Evolutionary conservation across 1,140 invertebrate species (phyloP).

Genomic region (Acromyrmex charruanus): DNA sequence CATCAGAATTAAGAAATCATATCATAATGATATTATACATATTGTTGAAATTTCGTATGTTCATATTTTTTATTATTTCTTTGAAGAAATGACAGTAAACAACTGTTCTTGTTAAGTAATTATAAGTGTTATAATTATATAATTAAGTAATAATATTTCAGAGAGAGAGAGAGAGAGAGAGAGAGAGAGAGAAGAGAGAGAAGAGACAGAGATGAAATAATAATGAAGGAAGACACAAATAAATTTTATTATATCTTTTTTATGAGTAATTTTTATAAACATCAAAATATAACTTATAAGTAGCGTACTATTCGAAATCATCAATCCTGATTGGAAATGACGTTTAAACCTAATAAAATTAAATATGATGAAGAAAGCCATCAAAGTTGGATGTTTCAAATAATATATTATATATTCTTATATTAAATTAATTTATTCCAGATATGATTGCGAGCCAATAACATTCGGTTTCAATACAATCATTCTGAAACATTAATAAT

Average conservation of each 20-base stretch:
- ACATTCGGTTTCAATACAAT: no score
- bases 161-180: no score
- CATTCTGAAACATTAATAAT: no score
- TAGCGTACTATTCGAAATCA: background rate
- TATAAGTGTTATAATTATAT: background rate
- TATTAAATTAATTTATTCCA: no score
- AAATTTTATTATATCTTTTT: constrained; percentile 6
- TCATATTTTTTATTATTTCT: background rate
- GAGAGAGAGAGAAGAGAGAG: no score
- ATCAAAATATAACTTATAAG: constrained; percentile 32
- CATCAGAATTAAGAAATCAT: background rate
- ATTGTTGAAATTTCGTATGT: background rate
- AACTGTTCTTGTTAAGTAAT: background rate
- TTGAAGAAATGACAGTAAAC: background rate
- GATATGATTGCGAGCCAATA: no score
- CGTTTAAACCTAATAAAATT: background rate
- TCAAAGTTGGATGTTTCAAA: no score
- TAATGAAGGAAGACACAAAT: background rate
- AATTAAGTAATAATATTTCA: no score
- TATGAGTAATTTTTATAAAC: constrained; percentile 49
- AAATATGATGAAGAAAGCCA: background rate
- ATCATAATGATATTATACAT: background rate
- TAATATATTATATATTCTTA: no score
- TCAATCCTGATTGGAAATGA: background rate
- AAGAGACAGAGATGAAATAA: background rate